phyloP scores from a whole-genome alignment of 1,140 invertebrate genomes.

The Drosophila sp. region DNA sequence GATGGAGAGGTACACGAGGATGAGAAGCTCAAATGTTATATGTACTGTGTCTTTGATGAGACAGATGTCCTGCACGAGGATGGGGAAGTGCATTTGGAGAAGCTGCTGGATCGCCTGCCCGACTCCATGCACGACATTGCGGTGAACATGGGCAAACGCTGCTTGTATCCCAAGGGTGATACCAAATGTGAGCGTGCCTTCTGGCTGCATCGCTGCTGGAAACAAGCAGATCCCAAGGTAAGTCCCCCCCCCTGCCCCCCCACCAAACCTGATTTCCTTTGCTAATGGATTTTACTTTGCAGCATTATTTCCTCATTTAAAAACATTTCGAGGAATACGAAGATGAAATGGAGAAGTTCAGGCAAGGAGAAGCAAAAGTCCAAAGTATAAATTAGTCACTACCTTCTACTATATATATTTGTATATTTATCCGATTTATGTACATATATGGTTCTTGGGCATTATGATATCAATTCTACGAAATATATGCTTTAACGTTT shows the following conservation, averaged over 20 bases:
- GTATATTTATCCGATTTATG: neutral
- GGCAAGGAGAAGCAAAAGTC: constrained; percentile 7
- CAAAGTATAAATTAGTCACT: neutral
- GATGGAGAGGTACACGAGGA: constrained; percentile 78
- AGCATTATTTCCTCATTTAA: constrained; percentile 51
- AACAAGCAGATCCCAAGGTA: constrained; percentile 63
- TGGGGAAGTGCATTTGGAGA: constrained; percentile 76
- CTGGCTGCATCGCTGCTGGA: constrained; percentile 74
- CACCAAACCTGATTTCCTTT: constrained; percentile 7
- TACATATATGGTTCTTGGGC: constrained; percentile 42
- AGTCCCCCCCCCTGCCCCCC: constrained; percentile 30
- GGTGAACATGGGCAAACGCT: constrained; percentile 63
- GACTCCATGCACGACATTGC: constrained; percentile 68
- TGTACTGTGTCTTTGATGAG: constrained; percentile 81
- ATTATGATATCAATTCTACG: constrained; percentile 12
- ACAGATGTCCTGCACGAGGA: constrained; percentile 74
- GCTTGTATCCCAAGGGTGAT: constrained; percentile 64
- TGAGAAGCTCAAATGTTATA: constrained; percentile 75
- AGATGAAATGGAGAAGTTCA: neutral
- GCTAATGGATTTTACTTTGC: constrained; percentile 38
- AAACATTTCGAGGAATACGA: constrained; percentile 5
- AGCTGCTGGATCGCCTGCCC: constrained; percentile 51
- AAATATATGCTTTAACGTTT: neutral
- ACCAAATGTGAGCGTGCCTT: constrained; percentile 67
- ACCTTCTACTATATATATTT: neutral